Evolutionary conservation across 2,888 invertebrate genomes (phyloP).

Genomic region (Acleris sparsana): DNA sequence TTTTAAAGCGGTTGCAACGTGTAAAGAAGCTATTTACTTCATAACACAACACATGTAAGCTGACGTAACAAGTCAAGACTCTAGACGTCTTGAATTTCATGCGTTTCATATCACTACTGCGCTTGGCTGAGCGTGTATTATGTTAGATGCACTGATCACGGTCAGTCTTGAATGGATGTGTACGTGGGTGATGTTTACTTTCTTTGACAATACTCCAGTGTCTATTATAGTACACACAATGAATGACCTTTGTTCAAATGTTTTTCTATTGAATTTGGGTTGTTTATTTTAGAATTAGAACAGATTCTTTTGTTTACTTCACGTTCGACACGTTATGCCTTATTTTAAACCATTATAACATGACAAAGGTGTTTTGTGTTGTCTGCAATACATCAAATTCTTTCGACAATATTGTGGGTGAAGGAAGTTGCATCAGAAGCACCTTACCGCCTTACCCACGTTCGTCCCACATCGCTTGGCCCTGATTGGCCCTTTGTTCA

Average conservation of each 20-base stretch:
- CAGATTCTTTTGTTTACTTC: background rate
- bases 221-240: too few relatives aligned
- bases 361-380: background rate
- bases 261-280: background rate
- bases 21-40: background rate
- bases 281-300: background rate
- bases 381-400: constrained; percentile 50
- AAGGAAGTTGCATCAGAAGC: constrained; percentile 74
- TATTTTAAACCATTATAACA: constrained; percentile 34
- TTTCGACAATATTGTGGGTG: constrained; percentile 58
- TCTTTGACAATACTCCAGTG: constrained; percentile 15
- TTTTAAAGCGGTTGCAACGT: background rate
- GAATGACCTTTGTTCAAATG: too few relatives aligned
- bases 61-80: constrained; percentile 22
- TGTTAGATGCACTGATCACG: constrained; percentile 46
- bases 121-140: constrained; percentile 40
- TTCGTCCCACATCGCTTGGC: constrained; percentile 53
- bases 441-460: constrained; percentile 61
- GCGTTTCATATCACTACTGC: constrained; percentile 46
- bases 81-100: constrained; percentile 34
- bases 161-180: constrained; percentile 22
- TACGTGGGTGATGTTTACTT: constrained; percentile 19
- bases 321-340: background rate
- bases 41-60: constrained; percentile 9
- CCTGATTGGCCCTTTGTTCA: constrained; percentile 60